phyloP scores from a whole-genome alignment of 37 sponge, comb jelly and placozoan genomes.

The Aplysina aerophoba region DNA sequence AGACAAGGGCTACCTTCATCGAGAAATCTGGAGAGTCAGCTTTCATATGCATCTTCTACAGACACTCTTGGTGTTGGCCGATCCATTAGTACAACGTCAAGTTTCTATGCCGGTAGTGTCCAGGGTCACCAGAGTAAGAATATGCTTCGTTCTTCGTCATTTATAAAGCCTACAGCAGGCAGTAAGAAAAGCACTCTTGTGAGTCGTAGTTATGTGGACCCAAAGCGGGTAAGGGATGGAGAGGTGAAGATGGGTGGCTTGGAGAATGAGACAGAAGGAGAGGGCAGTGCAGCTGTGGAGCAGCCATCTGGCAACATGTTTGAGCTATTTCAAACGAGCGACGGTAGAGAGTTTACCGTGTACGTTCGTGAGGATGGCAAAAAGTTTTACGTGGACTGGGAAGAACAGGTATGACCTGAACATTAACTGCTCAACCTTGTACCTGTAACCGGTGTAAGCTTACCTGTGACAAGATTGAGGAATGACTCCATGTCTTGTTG shows the following conservation, averaged over 20 bases:
- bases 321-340: constrained; percentile 55
- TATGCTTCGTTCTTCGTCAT: background rate
- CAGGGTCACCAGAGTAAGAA: background rate
- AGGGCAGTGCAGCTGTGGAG: too few relatives aligned
- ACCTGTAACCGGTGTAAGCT: too few relatives aligned
- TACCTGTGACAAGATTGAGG: too few relatives aligned
- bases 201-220: constrained; percentile 5
- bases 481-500: too few relatives aligned
- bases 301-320: constrained; percentile 48
- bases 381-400: constrained; percentile 82
- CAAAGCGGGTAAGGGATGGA: background rate
- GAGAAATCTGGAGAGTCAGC: background rate
- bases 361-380: constrained; percentile 78
- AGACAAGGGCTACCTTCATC: background rate
- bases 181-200: background rate
- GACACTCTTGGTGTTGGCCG: background rate
- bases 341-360: constrained; percentile 70
- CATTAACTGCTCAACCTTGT: too few relatives aligned
- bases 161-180: constrained; percentile 1
- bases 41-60: background rate
- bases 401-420: constrained; percentile 72
- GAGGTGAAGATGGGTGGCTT: background rate
- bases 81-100: background rate
- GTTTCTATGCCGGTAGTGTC: background rate
- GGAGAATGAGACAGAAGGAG: too few relatives aligned